phyloP scores from a whole-genome alignment of 1,140 invertebrate genomes.

The Telenomus remus region DNA sequence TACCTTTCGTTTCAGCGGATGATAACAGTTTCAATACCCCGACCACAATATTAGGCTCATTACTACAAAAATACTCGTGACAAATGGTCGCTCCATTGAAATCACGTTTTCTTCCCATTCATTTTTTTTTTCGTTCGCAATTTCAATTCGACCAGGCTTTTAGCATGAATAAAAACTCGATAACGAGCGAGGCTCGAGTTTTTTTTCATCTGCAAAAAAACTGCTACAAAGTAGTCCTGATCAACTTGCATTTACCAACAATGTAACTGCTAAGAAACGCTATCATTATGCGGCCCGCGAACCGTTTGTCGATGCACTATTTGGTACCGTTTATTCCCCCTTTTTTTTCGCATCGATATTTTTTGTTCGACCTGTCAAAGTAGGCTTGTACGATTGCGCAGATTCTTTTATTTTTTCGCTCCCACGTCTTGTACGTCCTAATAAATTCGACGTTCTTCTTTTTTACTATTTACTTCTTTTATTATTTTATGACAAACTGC shows the following conservation, averaged over 20 bases:
- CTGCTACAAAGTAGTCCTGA: constrained; percentile 6
- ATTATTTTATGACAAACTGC: constrained; percentile 56
- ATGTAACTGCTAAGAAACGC: constrained; percentile 3
- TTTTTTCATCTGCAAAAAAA: too few species aligned
- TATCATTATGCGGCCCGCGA: constrained; percentile 3
- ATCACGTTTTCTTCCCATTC: too few species aligned
- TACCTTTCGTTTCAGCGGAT: constrained; percentile 13
- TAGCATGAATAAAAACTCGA: constrained; percentile 14
- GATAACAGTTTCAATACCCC: constrained; percentile 34
- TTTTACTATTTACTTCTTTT: constrained; percentile 56
- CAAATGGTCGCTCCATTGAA: too few species aligned
- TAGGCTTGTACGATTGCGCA: background rate
- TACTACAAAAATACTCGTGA: background rate
- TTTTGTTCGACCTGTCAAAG: background rate
- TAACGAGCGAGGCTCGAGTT: constrained; percentile 6
- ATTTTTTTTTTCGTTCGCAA: background rate
- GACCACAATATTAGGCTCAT: constrained; percentile 18
- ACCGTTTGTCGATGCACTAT: background rate
- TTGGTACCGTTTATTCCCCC: background rate
- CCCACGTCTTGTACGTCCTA: constrained; percentile 2
- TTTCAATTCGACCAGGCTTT: constrained; percentile 5
- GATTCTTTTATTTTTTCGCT: constrained; percentile 25
- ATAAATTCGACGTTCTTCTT: constrained; percentile 40
- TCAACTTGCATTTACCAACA: constrained; percentile 10
- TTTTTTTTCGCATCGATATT: constrained; percentile 1